Evolutionary conservation across 2,113 vertebrate genomes (phyloP), one percentile per base, ranked within the genome.

Genomic region (Agelaius tricolor): DNA sequence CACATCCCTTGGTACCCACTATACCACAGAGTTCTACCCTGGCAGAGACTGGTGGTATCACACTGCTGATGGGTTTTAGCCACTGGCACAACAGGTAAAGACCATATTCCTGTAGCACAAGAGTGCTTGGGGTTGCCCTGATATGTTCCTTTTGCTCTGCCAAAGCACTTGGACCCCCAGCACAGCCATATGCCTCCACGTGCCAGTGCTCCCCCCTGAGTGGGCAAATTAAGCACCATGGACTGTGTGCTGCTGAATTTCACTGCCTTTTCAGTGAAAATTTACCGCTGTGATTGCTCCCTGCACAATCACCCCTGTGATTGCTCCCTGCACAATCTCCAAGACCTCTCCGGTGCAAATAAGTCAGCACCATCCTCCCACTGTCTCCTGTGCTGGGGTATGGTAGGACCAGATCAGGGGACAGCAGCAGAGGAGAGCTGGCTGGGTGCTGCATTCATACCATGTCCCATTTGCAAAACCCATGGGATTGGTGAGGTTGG

Each of bases 101-200:
- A 20, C 43, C 27, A 3, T 14, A 16, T 65, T 61, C 37, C 51
- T 52, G 22, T 8, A 41, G 78, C 66, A 54, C 22, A 4, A 6
- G 58, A 51, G 22, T 5, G 11, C 41, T 62, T 57, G 61, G 73
- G 15, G 51, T 67, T 0, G 0, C 46, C 41, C n/a, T 2, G 2
- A 9, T 3, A 0, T 3, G 5, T 77, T 77, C 26, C 15, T 51
- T 49, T 91, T 41, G 27, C 21, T 83, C 57, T 19, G 2, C 3
- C 3, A 43, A 24, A 75, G 41, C 4, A 3, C 39, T 31, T 1
- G 1, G 7, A n/a, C 44, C 43, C 4, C 15, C 0, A 1, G 44
- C 51, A 4, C 41, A 9, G 57, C 74, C 47, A 0, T 0, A 1
- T 13, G 46, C 5, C 41, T 27, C 35, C 68, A 9, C 1, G 0